phyloP scores from a whole-genome alignment of 2,888 invertebrate genomes.

The Leptopilina myrica region DNA sequence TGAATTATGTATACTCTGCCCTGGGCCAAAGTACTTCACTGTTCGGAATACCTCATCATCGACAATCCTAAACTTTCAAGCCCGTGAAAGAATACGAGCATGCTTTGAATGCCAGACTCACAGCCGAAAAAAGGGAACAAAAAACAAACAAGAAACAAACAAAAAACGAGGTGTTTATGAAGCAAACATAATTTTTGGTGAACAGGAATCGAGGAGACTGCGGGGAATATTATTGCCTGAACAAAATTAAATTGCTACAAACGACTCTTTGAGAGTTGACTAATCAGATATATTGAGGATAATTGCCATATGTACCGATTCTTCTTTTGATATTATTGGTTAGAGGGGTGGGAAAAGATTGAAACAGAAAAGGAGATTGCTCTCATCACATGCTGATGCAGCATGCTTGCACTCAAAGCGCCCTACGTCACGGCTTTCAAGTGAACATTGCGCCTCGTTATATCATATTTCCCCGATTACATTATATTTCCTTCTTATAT shows the following conservation, averaged over 20 bases:
- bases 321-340: background rate
- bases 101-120: constrained; percentile 19
- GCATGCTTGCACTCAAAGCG: constrained; percentile 36
- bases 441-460: constrained; percentile 52
- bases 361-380: constrained; percentile 47
- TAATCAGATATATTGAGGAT: background rate
- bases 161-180: no score
- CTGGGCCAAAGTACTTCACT: constrained; percentile 14
- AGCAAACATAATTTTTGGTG: no score
- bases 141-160: background rate
- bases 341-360: constrained; percentile 25
- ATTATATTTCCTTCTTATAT: background rate
- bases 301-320: background rate
- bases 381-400: constrained; percentile 60
- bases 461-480: constrained; percentile 44
- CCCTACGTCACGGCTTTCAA: constrained; percentile 52
- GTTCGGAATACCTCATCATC: constrained; percentile 36
- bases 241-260: no score
- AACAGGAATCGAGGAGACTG: no score
- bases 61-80: constrained; percentile 33
- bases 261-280: background rate
- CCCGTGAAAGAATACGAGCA: constrained; percentile 27
- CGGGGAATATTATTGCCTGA: no score
- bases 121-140: background rate
- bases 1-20: constrained; percentile 29